Evolutionary conservation across 2,113 vertebrate species (phyloP), one percentile per base, ranked within the genome.

Genomic region (Cryptomyrus ogoouensis): DNA sequence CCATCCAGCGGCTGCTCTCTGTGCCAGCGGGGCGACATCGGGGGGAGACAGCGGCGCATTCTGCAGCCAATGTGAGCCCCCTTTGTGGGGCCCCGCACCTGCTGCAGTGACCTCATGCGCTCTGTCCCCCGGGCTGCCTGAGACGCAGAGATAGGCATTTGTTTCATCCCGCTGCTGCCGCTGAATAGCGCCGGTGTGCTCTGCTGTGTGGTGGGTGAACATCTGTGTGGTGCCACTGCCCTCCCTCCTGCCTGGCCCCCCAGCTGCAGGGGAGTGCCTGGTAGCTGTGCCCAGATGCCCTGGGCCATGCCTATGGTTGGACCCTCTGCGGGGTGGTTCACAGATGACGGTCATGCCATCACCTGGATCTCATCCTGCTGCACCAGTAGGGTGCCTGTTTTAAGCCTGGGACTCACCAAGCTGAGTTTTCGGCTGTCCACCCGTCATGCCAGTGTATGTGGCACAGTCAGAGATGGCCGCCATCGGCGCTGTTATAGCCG

Each of bases 1-100:
- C 80, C n/a, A 53, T 89, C 35, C 80, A 84, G 77, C 8, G 52
- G 77, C 52, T n/a, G 7, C 35, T 88, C 90, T 88, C 74, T 52
- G 50, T 86, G 85, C 93, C 93, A 93, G 87, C 58, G 2, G 58
- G 21, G 88, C 88, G 83, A 88, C 87, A 89, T 91, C 89, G 91
- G 91, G 91, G 91, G 89, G 91, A 88, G 88, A 93, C 92, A 93
- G 93, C 92, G 52, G 91, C 88, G 86, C 92, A 89, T 92, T 94
- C 91, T 93, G 84, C 89, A 53, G 42, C 90, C 88, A 91, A 94
- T 94, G 93, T 93, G 92, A 94, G 93, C 90, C 17, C 88, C 88
- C 93, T 92, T 94, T 94, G 93, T 94, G 74, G 88, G 86, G 35
- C 58, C 62, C 15, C 91, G 92, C 93, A 94, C 93, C 93, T 94